Base-by-base conservation (phyloP, 1,140 invertebrate species). In the Drosophila watanabei region DNA sequence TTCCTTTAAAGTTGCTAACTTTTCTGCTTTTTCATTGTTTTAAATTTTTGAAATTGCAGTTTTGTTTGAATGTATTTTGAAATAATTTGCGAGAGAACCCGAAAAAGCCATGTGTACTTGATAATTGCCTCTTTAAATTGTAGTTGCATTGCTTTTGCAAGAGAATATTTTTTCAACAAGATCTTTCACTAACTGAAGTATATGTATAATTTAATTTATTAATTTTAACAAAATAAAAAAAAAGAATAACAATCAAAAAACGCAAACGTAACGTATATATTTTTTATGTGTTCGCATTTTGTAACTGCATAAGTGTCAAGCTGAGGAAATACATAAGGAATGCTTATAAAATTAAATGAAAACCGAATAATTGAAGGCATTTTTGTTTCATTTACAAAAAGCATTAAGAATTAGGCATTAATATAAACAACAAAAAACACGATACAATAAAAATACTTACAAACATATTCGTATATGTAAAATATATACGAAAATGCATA, bases 241-340 rank as follows among this genome's bases (percentile, higher is more conserved):
- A 24, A 24, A 24, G 28, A 33, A 39, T 37, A 32, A 39, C 20
- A 66, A 33, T 45, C 54, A 20, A 49, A 63, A 48, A 28, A 71
- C 46, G 71, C 58, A 48, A 85, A 80, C 48, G 24, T 56, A 85
- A 80, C 58, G 24, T 48, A 39, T 51, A 49, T 70, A 59, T 52
- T 57, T 63, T 73, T 63, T 79, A 80, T 59, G 56, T 69, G 46
- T 88, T 89, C 49, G 80, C 84, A 84, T 88, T 87, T 87, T 89
- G 60, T 89, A 85, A 82, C 62, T 79, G 81, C 75, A 79, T 71
- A 81, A 85, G 84, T 84, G 81, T 81, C 69, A 85, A 89, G 72
- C 80, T 81, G 51, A 73, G 63, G 68, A 77, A 58, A 89, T 78
- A 80, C 51, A 81, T 81, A 84, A 69, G 59, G 73, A 87, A 87